Base-by-base conservation (phyloP, 2,113 vertebrate species). In the Uria aalge region DNA sequence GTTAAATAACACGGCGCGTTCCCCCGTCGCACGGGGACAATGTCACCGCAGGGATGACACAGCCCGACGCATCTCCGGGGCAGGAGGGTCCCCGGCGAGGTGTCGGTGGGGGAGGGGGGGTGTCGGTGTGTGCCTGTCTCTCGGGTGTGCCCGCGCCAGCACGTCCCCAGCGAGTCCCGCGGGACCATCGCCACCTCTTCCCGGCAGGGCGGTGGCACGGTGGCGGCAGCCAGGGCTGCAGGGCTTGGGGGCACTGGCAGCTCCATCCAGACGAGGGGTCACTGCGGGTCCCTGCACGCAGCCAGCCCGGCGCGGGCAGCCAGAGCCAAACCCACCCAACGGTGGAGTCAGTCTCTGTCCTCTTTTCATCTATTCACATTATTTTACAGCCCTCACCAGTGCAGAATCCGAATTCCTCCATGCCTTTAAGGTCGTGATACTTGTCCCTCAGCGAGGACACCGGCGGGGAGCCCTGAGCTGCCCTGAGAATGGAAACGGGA, bases 1-100 rank as follows among this genome's bases (percentile, higher is more conserved):
- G 32, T 22, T 47, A 7, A 3, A 3, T 2, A 30, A 9, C 59
- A 8, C 4, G 11, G 30, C 18, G 12, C 0, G 0, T 36, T 57
- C 47, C 79, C 41, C 6, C 4, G n/a, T 18, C 40, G 41, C 22
- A 19, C 2, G 8, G 60, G 27, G 30, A 14, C 4, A 7, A 45
- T 60, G 91, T 12, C 80, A 47, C 45, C 8, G 5, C 6, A 20
- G 27, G 47, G 48, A 8, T 36, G 66, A 18, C 5, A 7, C 48
- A 34, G 74, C 60, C n/a, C 13, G 3, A 6, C 1, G 7, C 18
- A 4, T 27, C 32, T 38, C 21, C n/a, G 9, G 64, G 53, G 55
- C 59, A 63, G 53, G 41, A 38, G 63, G 12, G 9, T 45, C 48
- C 55, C 2, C 4, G 59, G 7, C 2, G 14, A 48, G 48, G 27